Conservation (phyloP, 2,888 invertebrate genomes). For the Caenorhabditis plicata region DNA sequence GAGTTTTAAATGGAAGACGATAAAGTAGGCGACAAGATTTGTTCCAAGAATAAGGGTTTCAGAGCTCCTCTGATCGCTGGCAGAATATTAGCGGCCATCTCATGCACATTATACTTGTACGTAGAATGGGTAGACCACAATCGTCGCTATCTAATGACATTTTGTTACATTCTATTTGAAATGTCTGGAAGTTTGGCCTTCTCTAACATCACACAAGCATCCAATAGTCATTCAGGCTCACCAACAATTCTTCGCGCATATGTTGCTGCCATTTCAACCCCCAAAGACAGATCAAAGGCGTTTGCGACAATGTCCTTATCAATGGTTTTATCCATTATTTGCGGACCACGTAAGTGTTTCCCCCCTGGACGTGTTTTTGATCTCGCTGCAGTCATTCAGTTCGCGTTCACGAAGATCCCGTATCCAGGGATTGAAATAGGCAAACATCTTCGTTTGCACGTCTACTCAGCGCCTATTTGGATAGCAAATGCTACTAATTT, state of each 20-base stretch:
- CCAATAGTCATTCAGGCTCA: conserved; percentile 8
- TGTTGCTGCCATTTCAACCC: conserved; percentile 25
- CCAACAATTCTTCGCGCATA: conserved; percentile 34
- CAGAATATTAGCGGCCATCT: conserved; percentile 23
- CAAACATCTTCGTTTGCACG: conserved; percentile 35
- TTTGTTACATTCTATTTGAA: conserved; percentile 31
- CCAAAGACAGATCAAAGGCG: conserved; percentile 27
- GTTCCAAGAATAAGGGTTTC: background rate
- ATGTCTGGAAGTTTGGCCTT: conserved; percentile 24
- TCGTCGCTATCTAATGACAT: conserved; percentile 33
- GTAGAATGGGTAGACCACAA: conserved; percentile 21
- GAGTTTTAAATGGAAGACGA: conserved; percentile 32
- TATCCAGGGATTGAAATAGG: conserved; percentile 44
- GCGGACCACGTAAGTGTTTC: conserved; percentile 26
- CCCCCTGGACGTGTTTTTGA: background rate
- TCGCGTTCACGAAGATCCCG: conserved; percentile 41
- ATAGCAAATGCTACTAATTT: conserved; percentile 43
- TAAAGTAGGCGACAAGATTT: conserved; percentile 9
- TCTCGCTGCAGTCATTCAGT: conserved; percentile 15
- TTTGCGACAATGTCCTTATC: conserved; percentile 26
- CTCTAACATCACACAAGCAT: background rate
- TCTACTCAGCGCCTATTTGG: conserved; percentile 54
- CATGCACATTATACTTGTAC: conserved; percentile 18
- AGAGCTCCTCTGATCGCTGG: conserved; percentile 30
- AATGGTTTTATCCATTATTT: conserved; percentile 26